phyloP scores from a whole-genome alignment of 2,113 vertebrate species.

The Tretioscincus oriximinensis region DNA sequence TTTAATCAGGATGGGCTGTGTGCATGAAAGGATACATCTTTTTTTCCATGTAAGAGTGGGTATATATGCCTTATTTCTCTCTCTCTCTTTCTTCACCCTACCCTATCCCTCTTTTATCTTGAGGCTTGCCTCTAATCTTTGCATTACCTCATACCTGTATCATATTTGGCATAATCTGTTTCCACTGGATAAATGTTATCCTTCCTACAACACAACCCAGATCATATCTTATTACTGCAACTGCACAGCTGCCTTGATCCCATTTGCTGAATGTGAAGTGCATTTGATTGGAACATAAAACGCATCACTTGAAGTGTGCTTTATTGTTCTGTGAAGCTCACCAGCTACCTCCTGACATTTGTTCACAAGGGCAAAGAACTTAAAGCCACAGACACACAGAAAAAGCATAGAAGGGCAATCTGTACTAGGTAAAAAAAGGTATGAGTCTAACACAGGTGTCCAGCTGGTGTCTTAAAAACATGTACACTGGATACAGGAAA shows the following conservation, averaged over 20 bases:
- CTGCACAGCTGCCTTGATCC: not conserved
- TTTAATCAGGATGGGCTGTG: too few relatives aligned
- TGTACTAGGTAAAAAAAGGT: not conserved
- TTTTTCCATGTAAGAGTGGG: not conserved
- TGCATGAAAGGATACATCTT: not conserved
- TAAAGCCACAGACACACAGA: not conserved
- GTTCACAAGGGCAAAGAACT: not conserved
- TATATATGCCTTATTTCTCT: not conserved
- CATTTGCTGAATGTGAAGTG: not conserved
- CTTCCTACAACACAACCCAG: constrained; percentile 11
- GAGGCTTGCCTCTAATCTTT: constrained; percentile 23
- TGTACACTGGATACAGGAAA: too few relatives aligned
- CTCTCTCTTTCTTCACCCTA: not conserved
- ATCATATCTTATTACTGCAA: constrained; percentile 2
- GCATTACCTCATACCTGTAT: constrained; percentile 33
- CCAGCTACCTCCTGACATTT: not conserved
- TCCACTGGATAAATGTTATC: constrained; percentile 1
- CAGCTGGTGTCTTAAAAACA: too few relatives aligned
- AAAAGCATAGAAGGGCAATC: not conserved
- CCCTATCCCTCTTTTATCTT: not conserved
- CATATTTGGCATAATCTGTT: constrained; percentile 7
- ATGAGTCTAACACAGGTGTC: too few relatives aligned
- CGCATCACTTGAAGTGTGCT: fast-evolving
- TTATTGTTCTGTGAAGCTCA: not conserved
- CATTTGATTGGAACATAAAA: constrained; percentile 3